Conservation (phyloP, 2,888 invertebrate species). For the Aporophyla nigra region DNA sequence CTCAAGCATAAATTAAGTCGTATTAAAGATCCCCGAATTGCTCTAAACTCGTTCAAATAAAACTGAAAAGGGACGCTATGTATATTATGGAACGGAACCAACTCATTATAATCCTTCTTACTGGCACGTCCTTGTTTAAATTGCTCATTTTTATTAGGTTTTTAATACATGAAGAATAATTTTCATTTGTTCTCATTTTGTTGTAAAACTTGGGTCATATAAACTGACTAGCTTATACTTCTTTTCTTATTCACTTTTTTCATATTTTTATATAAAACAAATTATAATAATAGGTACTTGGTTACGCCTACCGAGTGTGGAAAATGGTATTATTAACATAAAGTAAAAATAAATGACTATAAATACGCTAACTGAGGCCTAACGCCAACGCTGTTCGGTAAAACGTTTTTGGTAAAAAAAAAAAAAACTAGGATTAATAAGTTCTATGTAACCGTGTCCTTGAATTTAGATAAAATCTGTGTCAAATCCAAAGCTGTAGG, state of each 20-base stretch:
- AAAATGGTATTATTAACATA: slow-evolving; percentile 17
- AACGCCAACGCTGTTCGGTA: background rate
- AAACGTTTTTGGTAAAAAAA: background rate
- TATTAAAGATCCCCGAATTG: slow-evolving; percentile 16
- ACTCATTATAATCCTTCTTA: slow-evolving; percentile 21
- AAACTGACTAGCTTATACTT: background rate
- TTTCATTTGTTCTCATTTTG: background rate
- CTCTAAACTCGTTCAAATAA: slow-evolving; percentile 9
- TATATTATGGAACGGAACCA: slow-evolving; percentile 19
- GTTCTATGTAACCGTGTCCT: background rate
- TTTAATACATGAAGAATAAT: background rate
- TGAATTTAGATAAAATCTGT: slow-evolving; percentile 29
- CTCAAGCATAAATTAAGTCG: slow-evolving; percentile 15
- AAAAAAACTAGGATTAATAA: slow-evolving; percentile 12
- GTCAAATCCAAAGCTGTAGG: background rate
- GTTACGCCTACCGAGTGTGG: background rate
- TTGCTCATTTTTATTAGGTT: background rate
- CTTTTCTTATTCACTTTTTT: slow-evolving; percentile 5
- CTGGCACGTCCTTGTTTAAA: slow-evolving; percentile 13
- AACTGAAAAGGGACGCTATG: slow-evolving; percentile 13
- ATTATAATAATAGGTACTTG: slow-evolving; percentile 8
- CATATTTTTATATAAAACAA: background rate
- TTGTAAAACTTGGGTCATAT: background rate
- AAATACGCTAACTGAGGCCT: background rate
- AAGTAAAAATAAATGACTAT: slow-evolving; percentile 12